Conservation (phyloP, 2,113 vertebrate genomes). For the Oxyruncus cristatus region DNA sequence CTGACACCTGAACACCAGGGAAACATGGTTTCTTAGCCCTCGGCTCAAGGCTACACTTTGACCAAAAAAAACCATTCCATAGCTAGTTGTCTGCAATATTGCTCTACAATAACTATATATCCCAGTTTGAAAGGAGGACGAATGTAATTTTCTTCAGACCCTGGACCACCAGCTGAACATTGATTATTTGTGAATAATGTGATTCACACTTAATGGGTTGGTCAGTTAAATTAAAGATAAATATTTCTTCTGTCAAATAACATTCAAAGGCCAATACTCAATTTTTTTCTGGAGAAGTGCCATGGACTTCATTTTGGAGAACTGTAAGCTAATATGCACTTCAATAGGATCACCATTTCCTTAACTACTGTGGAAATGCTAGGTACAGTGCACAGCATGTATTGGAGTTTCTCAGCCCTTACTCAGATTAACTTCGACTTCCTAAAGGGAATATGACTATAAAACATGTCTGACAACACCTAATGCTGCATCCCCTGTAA, state of each 20-base stretch:
- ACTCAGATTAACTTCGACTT: not conserved
- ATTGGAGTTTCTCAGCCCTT: conserved; percentile 19
- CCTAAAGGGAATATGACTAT: not conserved
- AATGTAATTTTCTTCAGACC: not conserved
- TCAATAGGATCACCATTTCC: conserved; percentile 13
- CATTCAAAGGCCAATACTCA: conserved; percentile 17
- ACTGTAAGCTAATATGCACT: not conserved
- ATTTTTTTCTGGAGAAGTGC: conserved; percentile 26
- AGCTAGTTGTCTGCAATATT: not conserved
- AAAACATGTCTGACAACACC: not conserved
- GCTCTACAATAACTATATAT: not conserved
- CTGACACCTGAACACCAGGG: not conserved
- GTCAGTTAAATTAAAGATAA: conserved; percentile 35
- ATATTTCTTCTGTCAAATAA: conserved; percentile 46
- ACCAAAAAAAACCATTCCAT: not conserved
- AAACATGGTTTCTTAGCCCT: not conserved
- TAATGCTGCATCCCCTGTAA: not conserved
- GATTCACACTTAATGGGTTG: not conserved
- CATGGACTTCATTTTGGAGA: conserved; percentile 13
- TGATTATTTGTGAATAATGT: conserved; percentile 21
- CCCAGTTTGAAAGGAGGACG: not conserved
- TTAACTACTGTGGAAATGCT: not conserved
- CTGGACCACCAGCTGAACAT: not conserved
- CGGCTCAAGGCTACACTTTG: not conserved
- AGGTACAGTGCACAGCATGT: not conserved